Evolutionary conservation across 2,888 invertebrate species (phyloP).

Genomic region (Hemistola chrysoprasaria): DNA sequence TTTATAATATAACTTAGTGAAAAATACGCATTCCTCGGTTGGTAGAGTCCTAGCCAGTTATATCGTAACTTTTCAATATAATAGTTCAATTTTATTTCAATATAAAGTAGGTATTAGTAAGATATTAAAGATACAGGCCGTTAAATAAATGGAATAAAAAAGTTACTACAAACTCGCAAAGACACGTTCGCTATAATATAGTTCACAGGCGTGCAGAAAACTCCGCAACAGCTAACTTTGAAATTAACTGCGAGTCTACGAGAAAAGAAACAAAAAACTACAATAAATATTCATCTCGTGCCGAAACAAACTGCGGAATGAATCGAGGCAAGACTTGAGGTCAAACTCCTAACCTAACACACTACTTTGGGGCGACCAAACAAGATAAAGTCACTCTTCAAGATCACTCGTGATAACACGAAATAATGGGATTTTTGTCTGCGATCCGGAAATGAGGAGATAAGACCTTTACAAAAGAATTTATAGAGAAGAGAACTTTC

Average conservation of each 20-base stretch:
- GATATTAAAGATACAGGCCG: too few relatives aligned
- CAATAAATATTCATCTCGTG: constrained; percentile 13
- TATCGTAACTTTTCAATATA: too few relatives aligned
- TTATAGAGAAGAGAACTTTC: constrained; percentile 61
- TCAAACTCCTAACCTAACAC: constrained; percentile 12
- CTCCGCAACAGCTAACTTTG: not conserved
- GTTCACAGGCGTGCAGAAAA: not conserved
- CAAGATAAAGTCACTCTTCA: constrained; percentile 53
- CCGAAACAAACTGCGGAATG: constrained; percentile 10
- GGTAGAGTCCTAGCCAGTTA: too few relatives aligned
- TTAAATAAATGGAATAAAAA: too few relatives aligned
- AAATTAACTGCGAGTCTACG: too few relatives aligned
- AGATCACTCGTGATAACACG: constrained; percentile 62
- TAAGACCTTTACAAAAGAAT: constrained; percentile 62
- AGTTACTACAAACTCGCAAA: too few relatives aligned
- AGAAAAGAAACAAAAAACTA: constrained; percentile 8
- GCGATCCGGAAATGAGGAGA: constrained; percentile 60
- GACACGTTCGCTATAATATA: not conserved
- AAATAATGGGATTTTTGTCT: constrained; percentile 66
- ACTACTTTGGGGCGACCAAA: constrained; percentile 31
- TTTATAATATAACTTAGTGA: too few relatives aligned
- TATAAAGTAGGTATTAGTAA: too few relatives aligned
- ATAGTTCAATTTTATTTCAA: too few relatives aligned
- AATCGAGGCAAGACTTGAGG: constrained; percentile 7
- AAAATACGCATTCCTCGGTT: too few relatives aligned